Base-by-base conservation (phyloP, 37 sponge, comb jelly and placozoan species). In the Beroe forskalii region DNA sequence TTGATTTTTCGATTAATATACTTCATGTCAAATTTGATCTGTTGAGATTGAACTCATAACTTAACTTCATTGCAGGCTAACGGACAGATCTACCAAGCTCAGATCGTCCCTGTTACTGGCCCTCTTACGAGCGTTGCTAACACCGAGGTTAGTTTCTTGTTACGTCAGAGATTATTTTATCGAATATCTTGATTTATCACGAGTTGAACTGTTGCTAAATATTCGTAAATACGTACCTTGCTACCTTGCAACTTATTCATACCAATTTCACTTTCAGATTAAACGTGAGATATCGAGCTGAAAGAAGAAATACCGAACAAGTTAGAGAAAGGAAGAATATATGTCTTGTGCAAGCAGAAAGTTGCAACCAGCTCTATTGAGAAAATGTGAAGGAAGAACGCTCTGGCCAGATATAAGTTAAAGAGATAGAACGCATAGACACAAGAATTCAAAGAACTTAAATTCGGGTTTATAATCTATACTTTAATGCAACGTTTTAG, bases 51-150 rank as follows among this genome's bases (percentile, higher is more conserved):
- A n/a, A n/a, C n/a, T n/a, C n/a, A n/a, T n/a, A n/a, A n/a, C n/a
- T n/a, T n/a, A n/a, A n/a, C n/a, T n/a, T n/a, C n/a, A n/a, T n/a
- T 27, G 30, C 86, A 80, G 86, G 86, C 86, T n/a, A 80, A 80
- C 55, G 86, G 86, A 19, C 86, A 80, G 86, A 80, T 80, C 86
- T 80, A 80, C 30, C 86, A 80, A 43, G 86, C 86, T 44, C 86
- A 80, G 35, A 80, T 80, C 2, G 86, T 80, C n/a, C 86, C 86
- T 0, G 86, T 80, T 25, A 80, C 86, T 24, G 55, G 86, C 0
- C 86, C 86, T 14, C 39, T 69, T 0, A 69, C 38, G 0, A 69
- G 39, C 72, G 72, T 69, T 2, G 72, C 39, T 17, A 69, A 31
- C 4, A 69, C 72, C 32, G 72, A 69, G 72, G 72, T 69, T 1